phyloP scores from a whole-genome alignment of 2,113 vertebrate species.

The Sprattus sprattus region DNA sequence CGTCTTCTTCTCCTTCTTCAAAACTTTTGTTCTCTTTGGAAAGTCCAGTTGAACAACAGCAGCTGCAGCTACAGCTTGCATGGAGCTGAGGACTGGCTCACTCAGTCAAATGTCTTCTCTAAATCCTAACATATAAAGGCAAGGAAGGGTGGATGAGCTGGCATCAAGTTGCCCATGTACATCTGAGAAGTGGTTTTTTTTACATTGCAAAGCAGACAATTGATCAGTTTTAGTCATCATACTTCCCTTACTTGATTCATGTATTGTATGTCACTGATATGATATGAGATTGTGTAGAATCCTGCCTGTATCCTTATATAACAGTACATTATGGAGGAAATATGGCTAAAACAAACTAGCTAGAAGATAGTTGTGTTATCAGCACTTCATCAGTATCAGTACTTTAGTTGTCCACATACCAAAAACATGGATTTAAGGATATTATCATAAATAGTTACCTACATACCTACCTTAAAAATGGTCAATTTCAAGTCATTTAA shows the following conservation, averaged over 20 bases:
- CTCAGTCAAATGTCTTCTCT: neutral
- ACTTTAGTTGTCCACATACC: no score
- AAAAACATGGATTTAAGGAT: no score
- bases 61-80: neutral
- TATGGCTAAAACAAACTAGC: neutral
- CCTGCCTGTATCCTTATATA: neutral
- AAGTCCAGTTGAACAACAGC: neutral
- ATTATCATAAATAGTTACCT: no score
- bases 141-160: neutral
- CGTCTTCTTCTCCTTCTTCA: neutral
- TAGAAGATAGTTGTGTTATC: neutral
- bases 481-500: neutral
- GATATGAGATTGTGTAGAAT: neutral
- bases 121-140: neutral
- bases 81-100: neutral
- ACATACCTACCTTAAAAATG: no score
- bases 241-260: neutral
- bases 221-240: neutral
- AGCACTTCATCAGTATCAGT: no score
- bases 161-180: neutral
- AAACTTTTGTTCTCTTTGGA: slow-evolving; percentile 1
- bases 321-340: neutral
- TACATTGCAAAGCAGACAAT: neutral
- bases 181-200: neutral
- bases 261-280: neutral